Conservation (phyloP, 2,888 invertebrate genomes). For the Euzetes globulus region DNA sequence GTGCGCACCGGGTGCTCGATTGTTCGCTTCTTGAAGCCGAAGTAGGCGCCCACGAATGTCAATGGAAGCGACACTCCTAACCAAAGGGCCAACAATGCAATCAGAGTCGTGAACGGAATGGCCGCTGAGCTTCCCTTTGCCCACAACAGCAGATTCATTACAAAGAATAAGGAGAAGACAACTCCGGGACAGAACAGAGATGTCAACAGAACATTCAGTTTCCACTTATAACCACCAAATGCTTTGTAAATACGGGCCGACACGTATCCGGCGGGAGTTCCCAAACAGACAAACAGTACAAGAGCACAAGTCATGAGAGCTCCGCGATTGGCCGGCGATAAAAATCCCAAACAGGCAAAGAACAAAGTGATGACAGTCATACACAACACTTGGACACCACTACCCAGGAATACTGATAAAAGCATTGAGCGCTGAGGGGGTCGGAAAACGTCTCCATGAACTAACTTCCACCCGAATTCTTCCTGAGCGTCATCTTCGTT, state of each 20-base stretch:
- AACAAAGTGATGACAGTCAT: constrained; percentile 90
- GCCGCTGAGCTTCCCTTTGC: constrained; percentile 91
- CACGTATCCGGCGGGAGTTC: constrained; percentile 92
- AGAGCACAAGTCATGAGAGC: constrained; percentile 97
- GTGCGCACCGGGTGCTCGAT: constrained; percentile 96
- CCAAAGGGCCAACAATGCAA: constrained; percentile 91
- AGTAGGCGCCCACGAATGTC: constrained; percentile 95
- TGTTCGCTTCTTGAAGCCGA: constrained; percentile 93
- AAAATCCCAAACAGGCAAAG: constrained; percentile 97
- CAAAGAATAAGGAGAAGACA: constrained; percentile 92
- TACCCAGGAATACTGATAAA: constrained; percentile 88
- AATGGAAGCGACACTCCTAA: constrained; percentile 96
- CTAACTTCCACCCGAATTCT: constrained; percentile 62
- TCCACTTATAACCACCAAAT: constrained; percentile 98
- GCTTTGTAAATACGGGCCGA: constrained; percentile 94
- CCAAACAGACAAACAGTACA: constrained; percentile 87
- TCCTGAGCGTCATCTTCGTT: constrained; percentile 70
- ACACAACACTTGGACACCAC: constrained; percentile 89
- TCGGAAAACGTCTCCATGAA: constrained; percentile 59
- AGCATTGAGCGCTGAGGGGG: constrained; percentile 83
- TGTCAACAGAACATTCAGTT: constrained; percentile 91
- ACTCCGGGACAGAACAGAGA: constrained; percentile 93
- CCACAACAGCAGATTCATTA: constrained; percentile 95
- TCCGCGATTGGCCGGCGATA: constrained; percentile 96
- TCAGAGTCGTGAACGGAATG: constrained; percentile 89